A percentile compares a stretch with the other conserved stretches of the same genome.
phyloP scores from a whole-genome alignment of 2,113 vertebrate species.

The Nansenia antarctica region DNA sequence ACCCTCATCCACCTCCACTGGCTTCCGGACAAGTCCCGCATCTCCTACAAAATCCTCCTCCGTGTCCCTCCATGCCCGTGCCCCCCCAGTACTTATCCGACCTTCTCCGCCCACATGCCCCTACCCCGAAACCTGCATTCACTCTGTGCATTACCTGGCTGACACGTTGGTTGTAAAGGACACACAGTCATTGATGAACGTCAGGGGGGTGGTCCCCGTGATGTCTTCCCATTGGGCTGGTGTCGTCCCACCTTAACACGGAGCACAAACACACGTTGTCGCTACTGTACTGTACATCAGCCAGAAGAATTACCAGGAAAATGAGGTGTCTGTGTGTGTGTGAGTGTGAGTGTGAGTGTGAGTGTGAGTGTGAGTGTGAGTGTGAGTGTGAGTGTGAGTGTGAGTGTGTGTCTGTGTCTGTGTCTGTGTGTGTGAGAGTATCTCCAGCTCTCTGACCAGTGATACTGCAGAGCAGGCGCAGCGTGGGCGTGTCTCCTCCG shows the following conservation, averaged over 20 bases:
- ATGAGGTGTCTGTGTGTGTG: not conserved
- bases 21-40: too few relatives aligned
- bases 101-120: too few relatives aligned
- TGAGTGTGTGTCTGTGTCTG: not conserved
- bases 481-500: conserved; percentile 87
- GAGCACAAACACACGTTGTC: conserved; percentile 6
- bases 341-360: not conserved
- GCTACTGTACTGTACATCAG: too few relatives aligned
- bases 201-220: conserved; percentile 94
- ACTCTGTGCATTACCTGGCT: conserved; percentile 86
- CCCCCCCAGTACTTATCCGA: too few relatives aligned
- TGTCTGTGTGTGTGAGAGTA: not conserved
- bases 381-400: not conserved
- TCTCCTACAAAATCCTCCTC: too few relatives aligned
- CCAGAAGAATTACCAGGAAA: not conserved
- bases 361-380: not conserved
- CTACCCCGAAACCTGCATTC: too few relatives aligned
- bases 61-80: too few relatives aligned
- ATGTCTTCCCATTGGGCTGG: conserved; percentile 99
- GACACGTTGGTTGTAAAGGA: conserved; percentile 98
- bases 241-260: conserved; percentile 88
- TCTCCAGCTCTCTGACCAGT: conserved; percentile 79
- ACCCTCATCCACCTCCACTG: too few relatives aligned
- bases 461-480: conserved; percentile 95
- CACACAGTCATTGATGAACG: conserved; percentile 94